phyloP scores from a whole-genome alignment of 1,140 invertebrate species.

The Zaprionus africanus region DNA sequence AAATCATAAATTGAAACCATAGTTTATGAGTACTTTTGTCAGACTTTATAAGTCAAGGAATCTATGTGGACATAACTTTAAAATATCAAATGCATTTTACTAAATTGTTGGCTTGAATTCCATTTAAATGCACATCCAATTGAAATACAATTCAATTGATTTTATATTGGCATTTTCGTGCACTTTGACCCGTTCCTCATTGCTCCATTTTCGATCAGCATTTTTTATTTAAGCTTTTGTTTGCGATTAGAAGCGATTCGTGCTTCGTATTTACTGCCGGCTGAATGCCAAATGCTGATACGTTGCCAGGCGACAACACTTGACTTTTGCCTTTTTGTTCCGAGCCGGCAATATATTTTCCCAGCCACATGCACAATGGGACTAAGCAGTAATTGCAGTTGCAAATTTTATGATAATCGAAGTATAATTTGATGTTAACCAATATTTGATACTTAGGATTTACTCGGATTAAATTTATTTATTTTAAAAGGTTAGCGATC shows the following conservation, averaged over 20 bases:
- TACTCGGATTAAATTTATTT: too few relatives aligned
- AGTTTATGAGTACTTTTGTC: conserved; percentile 4
- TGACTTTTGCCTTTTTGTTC: conserved; percentile 38
- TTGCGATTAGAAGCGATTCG: conserved; percentile 12
- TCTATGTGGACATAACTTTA: conserved; percentile 54
- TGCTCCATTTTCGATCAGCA: conserved; percentile 9
- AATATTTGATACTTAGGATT: too few relatives aligned
- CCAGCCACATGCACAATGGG: background rate
- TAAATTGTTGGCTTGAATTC: conserved; percentile 56
- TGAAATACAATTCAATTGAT: conserved; percentile 60
- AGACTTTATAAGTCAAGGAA: conserved; percentile 50
- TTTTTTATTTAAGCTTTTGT: conserved; percentile 16
- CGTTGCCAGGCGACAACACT: conserved; percentile 61
- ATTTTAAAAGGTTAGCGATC: too few relatives aligned
- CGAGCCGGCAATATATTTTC: conserved; percentile 9
- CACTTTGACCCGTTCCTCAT: conserved; percentile 39
- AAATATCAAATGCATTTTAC: conserved; percentile 54
- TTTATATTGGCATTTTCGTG: conserved; percentile 61
- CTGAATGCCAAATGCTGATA: conserved; percentile 60
- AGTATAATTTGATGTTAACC: too few relatives aligned
- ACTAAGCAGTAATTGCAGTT: background rate
- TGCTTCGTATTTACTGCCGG: conserved; percentile 53
- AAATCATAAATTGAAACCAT: conserved; percentile 46
- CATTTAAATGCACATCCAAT: conserved; percentile 52
- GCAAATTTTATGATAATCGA: background rate